Conservation (phyloP, 2,113 vertebrate genomes). For the Hippolais icterina region DNA sequence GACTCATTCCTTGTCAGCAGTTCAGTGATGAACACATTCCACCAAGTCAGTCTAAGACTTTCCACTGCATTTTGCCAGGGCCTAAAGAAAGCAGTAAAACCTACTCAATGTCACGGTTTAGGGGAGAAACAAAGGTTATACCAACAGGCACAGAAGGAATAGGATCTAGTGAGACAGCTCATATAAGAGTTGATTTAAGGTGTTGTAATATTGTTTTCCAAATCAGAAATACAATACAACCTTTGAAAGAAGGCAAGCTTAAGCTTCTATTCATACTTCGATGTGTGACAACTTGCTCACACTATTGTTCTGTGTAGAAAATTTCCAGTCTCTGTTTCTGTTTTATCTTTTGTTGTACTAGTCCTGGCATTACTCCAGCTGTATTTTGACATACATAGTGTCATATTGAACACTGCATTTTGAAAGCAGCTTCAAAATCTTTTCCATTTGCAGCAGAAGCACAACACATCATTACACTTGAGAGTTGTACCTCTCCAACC, state of each 20-base stretch:
- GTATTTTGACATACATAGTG: background rate
- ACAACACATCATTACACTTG: background rate
- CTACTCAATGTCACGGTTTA: background rate
- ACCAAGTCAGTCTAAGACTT: background rate
- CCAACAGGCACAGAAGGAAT: background rate
- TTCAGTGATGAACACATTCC: background rate
- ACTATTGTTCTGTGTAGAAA: background rate
- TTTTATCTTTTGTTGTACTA: background rate
- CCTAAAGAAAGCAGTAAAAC: background rate
- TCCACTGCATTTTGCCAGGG: accelerated
- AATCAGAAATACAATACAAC: background rate
- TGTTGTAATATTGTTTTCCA: background rate
- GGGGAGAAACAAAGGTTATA: background rate
- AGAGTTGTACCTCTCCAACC: background rate
- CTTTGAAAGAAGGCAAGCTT: background rate
- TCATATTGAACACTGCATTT: background rate
- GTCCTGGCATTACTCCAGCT: background rate
- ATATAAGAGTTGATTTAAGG: background rate
- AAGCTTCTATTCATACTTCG: background rate
- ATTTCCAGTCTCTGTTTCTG: background rate
- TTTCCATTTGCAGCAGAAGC: background rate
- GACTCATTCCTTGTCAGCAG: background rate
- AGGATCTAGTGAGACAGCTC: background rate
- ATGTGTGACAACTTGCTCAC: background rate
- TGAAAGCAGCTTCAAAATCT: background rate